Evolutionary conservation across 2,797 vertebrate genomes (phyloP), one percentile per base, ranked within the genome.

Genomic region (Sardinella longiceps): DNA sequence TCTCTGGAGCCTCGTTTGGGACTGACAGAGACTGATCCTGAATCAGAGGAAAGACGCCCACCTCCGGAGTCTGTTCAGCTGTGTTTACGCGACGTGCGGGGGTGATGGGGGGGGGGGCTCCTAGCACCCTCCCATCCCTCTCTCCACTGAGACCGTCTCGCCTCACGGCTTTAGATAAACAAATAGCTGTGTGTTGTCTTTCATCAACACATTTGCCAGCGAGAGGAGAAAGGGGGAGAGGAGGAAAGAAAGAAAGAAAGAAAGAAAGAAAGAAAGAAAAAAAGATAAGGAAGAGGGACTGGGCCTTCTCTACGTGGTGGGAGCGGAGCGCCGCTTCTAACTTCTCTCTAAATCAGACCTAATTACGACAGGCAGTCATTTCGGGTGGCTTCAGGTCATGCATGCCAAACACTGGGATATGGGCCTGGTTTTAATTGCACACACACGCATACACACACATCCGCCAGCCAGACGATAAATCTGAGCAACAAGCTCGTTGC

Each of bases 341-440:
- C 43, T 81, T 66, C 53, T 23, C 58, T 58, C 63, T 85, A 85
- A 80, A 81, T 58, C 81, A 58, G 53, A 81, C 15, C 66, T 85
- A 82, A 85, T 84, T 84, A 84, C 50, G 30, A 33, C 46, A 58
- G 23, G 37, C 56, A 56, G 66, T 82, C 63, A 80, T 53, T 70
- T 20, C 51, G 56, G 37, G 30, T 80, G 66, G 80, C 33, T 60
- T 66, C 84, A 45, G 28, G 50, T 50, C 15, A 56, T 28, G 81
- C 45, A 82, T 66, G 53, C 28, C 46, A 87, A 80, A 56, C 80
- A 81, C 66, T 37, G 66, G 66, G 33, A 74, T 30, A 74, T 28
- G 1, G 33, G 33, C 14, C 66, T 74, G 66, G 66, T 33, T 74
- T 74, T 39, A 37, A 74, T 33, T 14, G 37, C 33, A 20, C 53